Evolutionary conservation across 2,113 vertebrate genomes (phyloP).

Genomic region (Haemorhous mexicanus): DNA sequence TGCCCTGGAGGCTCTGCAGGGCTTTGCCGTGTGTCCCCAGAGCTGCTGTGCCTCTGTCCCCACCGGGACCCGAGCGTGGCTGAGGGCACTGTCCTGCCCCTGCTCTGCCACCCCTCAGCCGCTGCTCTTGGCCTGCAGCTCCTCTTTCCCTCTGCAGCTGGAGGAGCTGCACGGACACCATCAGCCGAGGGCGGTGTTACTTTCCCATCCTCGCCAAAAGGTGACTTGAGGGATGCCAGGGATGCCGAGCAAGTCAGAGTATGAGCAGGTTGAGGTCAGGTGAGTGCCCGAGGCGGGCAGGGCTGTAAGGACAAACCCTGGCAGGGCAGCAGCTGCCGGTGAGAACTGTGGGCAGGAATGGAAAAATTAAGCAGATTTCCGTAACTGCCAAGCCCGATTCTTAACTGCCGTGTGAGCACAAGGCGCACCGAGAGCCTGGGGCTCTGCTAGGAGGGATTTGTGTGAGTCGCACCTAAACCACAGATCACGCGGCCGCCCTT

Average conservation of each 20-base stretch:
- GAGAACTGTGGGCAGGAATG: background rate
- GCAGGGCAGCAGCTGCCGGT: slow-evolving; percentile 20
- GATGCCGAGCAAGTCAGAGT: background rate
- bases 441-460: slow-evolving; percentile 62
- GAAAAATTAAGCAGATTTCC: slow-evolving; percentile 39
- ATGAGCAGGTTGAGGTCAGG: background rate
- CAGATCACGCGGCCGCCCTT: slow-evolving; percentile 82
- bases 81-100: background rate
- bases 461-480: slow-evolving; percentile 72
- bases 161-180: accelerated
- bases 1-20: background rate
- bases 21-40: background rate
- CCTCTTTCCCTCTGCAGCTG: background rate
- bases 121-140: too few relatives aligned
- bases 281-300: background rate
- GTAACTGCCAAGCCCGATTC: slow-evolving; percentile 5
- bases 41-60: background rate
- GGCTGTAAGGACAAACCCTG: background rate
- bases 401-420: background rate
- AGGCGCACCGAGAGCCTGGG: background rate
- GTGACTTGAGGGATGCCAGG: background rate
- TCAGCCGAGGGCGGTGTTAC: accelerated
- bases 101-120: accelerated
- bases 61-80: background rate
- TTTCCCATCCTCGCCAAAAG: background rate